Conservation (phyloP, 2,797 vertebrate genomes). For the Geotrypetes seraphini region DNA sequence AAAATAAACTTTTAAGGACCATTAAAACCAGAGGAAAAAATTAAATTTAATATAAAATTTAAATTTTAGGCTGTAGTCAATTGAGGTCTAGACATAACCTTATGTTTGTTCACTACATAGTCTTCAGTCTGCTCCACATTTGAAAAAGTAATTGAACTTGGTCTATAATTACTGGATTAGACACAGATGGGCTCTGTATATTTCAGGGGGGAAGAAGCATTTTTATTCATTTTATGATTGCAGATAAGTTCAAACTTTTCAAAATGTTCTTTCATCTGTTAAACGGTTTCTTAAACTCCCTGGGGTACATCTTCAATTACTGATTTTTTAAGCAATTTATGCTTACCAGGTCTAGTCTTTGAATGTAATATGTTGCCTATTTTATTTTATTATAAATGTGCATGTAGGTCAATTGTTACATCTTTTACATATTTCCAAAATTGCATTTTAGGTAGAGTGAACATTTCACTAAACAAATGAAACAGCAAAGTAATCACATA, state of each 20-base stretch:
- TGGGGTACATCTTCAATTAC: slow-evolving; percentile 67
- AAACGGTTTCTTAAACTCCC: slow-evolving; percentile 70
- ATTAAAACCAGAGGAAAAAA: slow-evolving; percentile 52
- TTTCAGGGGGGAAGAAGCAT: slow-evolving; percentile 61
- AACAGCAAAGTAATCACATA: background rate
- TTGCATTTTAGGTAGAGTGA: slow-evolving; percentile 16
- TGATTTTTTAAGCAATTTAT: slow-evolving; percentile 76
- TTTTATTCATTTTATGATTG: slow-evolving; percentile 78
- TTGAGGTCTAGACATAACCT: slow-evolving; percentile 75
- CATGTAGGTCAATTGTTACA: slow-evolving; percentile 69
- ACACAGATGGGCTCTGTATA: slow-evolving; percentile 73
- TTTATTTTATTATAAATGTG: slow-evolving; percentile 66
- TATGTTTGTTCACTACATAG: slow-evolving; percentile 63
- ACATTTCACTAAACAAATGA: slow-evolving; percentile 9
- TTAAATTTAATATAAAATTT: slow-evolving; percentile 69
- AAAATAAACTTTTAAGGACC: slow-evolving; percentile 47
- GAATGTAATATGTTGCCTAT: slow-evolving; percentile 57
- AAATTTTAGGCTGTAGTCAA: slow-evolving; percentile 73
- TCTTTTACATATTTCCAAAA: slow-evolving; percentile 52
- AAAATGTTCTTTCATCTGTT: slow-evolving; percentile 79
- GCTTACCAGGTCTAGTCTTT: slow-evolving; percentile 68
- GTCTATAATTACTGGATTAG: slow-evolving; percentile 80
- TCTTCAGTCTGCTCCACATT: slow-evolving; percentile 71
- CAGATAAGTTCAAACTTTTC: slow-evolving; percentile 76
- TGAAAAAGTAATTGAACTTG: slow-evolving; percentile 78